Percentiles rank a stretch among this genome's conserved stretches.
These are phyloP conservation scores for Caenorhabditis briggsae DNA, from an alignment of 1,140 invertebrate species.

Conservation along the genomic window DNA sequence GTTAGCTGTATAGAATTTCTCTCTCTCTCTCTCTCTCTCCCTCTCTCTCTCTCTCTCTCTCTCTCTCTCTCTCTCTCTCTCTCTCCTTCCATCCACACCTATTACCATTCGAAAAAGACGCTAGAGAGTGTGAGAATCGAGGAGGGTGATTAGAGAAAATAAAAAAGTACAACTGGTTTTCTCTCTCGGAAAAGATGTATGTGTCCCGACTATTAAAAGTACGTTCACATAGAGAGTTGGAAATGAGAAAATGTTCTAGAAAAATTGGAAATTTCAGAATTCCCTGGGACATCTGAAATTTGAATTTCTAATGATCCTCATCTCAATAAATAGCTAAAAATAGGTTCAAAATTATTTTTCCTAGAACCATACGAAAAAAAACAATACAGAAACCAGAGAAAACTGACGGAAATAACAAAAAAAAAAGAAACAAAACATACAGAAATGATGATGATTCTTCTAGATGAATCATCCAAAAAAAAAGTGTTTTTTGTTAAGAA, in stretches of 20 bases:
- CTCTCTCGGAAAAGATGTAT: no score
- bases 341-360: no score
- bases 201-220: slow-evolving; percentile 48
- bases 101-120: slow-evolving; percentile 28
- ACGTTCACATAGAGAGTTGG: slow-evolving; percentile 7
- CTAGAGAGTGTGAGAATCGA: slow-evolving; percentile 1
- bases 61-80: background rate
- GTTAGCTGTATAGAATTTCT: slow-evolving; percentile 15
- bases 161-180: slow-evolving; percentile 3
- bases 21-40: background rate
- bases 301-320: no score
- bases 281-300: no score
- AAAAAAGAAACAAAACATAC: no score
- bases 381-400: no score
- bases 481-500: no score
- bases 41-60: background rate
- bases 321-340: no score
- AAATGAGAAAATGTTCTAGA: background rate
- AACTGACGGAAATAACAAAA: no score
- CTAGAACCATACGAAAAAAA: no score
- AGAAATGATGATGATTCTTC: no score
- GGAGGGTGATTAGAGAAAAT: background rate
- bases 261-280: background rate
- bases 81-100: background rate
- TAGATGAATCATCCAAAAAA: no score